Conservation (phyloP, 1,140 invertebrate genomes). For the Solenopsis invicta region DNA sequence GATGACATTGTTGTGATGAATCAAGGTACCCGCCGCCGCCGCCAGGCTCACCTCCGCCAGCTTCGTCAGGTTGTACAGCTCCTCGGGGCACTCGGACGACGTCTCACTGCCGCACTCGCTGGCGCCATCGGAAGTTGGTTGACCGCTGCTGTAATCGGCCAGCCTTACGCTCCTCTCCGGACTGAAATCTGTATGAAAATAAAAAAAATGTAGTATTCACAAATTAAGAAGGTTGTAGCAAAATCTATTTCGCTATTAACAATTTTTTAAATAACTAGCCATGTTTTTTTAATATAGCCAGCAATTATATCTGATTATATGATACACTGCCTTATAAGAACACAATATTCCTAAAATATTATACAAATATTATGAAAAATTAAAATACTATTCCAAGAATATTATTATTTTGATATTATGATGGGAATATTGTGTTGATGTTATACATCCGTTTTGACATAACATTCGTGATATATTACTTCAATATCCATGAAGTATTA, state of each 20-base stretch:
- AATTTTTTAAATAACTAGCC: not conserved
- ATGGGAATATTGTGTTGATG: no score
- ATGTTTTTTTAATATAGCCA: not conserved
- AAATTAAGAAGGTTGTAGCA: not conserved
- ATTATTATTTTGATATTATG: no score
- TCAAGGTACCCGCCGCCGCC: conserved; percentile 88
- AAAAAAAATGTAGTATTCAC: not conserved
- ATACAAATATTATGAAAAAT: no score
- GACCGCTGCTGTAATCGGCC: conserved; percentile 82
- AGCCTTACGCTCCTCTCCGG: conserved; percentile 82
- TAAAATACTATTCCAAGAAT: no score
- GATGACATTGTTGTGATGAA: conserved; percentile 80
- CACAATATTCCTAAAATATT: no score
- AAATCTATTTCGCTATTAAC: not conserved
- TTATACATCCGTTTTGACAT: no score
- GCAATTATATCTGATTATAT: not conserved
- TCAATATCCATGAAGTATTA: no score
- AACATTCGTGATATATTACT: no score
- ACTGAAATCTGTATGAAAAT: conserved; percentile 80
- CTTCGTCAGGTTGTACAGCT: conserved; percentile 92
- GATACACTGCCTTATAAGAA: not conserved
- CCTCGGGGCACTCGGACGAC: conserved; percentile 89
- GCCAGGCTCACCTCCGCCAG: conserved; percentile 91
- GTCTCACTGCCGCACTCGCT: conserved; percentile 85
- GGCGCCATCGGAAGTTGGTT: conserved; percentile 84